Evolutionary conservation across 37 sponge, comb jelly and placozoan species (phyloP), one percentile per base, ranked within the genome.

Genomic region (Bolinopsis microptera): DNA sequence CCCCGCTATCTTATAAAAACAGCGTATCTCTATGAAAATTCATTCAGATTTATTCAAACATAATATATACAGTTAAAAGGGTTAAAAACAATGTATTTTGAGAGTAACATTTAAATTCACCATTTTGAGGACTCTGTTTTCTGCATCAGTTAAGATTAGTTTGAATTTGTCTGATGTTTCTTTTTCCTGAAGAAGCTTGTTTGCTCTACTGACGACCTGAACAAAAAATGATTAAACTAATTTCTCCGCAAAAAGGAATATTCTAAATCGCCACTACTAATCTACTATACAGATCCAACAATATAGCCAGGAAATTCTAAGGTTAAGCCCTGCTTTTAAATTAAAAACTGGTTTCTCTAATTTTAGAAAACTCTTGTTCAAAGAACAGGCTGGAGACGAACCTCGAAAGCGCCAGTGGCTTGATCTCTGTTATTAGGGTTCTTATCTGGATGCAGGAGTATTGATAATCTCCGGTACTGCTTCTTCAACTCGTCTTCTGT

Each of bases 371-470:
- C n/a, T n/a, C n/a, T n/a, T n/a, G n/a, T n/a, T n/a, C n/a, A n/a
- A n/a, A n/a, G n/a, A n/a, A n/a, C n/a, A n/a, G n/a, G n/a, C n/a
- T n/a, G n/a, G n/a, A 18, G 5, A 48, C 61, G 61, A 27, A 77
- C 98, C 86, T 97, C 97, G 94, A 98, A 98, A 35, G 99, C 99
- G 28, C 83, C 83, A 90, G 96, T 96, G 24, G 99, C 99, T 76
- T 93, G 93, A 24, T 98, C 99, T 83, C 88, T 95, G 83, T 96
- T 95, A 39, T 96, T 95, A 0, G 38, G 92, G 77, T 98, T 98
- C 86, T 98, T 98, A 69, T 98, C 99, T 31, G 99, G 99, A 95
- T 98, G 99, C n/a, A 98, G 96, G 27, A 98, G 93, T 26, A 98
- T 95, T 1, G 99, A 98, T 8, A 98, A 92, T 95, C 96, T 39